Percentiles rank a stretch among this genome's conserved stretches.
Conservation (phyloP, 2,888 invertebrate genomes). For the Drosophila buzzatii region DNA sequence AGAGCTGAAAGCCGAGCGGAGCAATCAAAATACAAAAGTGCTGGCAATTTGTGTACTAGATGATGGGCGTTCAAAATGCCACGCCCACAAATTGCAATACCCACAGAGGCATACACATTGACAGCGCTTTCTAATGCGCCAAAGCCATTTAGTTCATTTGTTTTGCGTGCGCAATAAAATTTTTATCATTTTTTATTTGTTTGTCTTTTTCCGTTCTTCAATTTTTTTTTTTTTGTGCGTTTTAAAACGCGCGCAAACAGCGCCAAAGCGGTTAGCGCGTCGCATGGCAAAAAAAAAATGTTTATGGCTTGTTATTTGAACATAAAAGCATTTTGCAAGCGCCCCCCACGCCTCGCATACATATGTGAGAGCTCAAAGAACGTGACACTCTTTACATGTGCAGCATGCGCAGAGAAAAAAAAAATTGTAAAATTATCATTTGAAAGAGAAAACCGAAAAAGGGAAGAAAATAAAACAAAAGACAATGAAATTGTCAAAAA, state of each 20-base stretch:
- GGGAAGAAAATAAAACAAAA: slow-evolving; percentile 54
- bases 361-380: slow-evolving; percentile 30
- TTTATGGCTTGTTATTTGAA: slow-evolving; percentile 80
- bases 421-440: slow-evolving; percentile 53
- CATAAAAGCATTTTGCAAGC: slow-evolving; percentile 71
- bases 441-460: slow-evolving; percentile 47
- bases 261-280: slow-evolving; percentile 55
- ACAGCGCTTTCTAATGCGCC: slow-evolving; percentile 54
- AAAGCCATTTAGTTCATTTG: slow-evolving; percentile 81
- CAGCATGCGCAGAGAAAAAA: background rate
- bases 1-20: slow-evolving; percentile 16
- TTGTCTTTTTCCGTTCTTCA: slow-evolving; percentile 23
- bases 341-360: slow-evolving; percentile 1
- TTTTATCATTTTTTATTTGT: slow-evolving; percentile 78
- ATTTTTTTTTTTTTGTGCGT: slow-evolving; percentile 17
- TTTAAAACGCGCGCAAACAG: slow-evolving; percentile 73
- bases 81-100: slow-evolving; percentile 45
- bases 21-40: slow-evolving; percentile 77
- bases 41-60: slow-evolving; percentile 63
- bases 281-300: slow-evolving; percentile 55
- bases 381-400: slow-evolving; percentile 73
- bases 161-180: slow-evolving; percentile 79
- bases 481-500: slow-evolving; percentile 80
- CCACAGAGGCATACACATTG: background rate
- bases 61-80: slow-evolving; percentile 36